These are phyloP conservation scores for Cryptotermes secundus DNA, from an alignment of 1,140 invertebrate genomes.

Conservation along the genomic window DNA sequence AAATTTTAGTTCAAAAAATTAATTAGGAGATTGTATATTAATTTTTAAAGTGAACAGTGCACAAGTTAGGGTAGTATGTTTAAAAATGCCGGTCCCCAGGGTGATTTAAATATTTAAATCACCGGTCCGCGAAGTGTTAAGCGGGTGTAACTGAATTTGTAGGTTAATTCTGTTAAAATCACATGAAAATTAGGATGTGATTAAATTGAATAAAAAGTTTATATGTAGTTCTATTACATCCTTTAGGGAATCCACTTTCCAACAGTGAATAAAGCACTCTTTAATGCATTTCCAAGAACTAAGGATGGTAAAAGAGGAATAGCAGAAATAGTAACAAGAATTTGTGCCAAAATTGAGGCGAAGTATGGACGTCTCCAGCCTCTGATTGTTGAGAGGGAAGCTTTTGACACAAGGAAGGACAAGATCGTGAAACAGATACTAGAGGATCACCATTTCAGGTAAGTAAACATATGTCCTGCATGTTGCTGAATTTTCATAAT, in stretches of 20 bases:
- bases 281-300: constrained; percentile 37
- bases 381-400: constrained; percentile 53
- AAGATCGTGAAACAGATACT: constrained; percentile 55
- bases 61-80: no score
- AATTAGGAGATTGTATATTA: no score
- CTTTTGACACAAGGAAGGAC: constrained; percentile 56
- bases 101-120: no score
- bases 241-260: constrained; percentile 41
- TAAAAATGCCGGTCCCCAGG: no score
- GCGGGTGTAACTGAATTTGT: no score
- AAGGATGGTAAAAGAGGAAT: constrained; percentile 31
- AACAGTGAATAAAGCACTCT: constrained; percentile 36
- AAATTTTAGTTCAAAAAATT: no score
- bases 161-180: not conserved
- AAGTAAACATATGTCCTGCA: constrained; percentile 39
- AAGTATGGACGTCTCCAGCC: constrained; percentile 61
- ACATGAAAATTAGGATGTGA: not conserved
- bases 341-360: constrained; percentile 53
- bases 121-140: no score
- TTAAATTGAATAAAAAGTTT: not conserved
- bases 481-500: no score
- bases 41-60: no score
- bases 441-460: constrained; percentile 57
- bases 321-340: constrained; percentile 6
- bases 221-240: not conserved